Evolutionary conservation across 1,140 invertebrate genomes (phyloP), one percentile per base, ranked within the genome.

Genomic region (Zaprionus camerounensis): DNA sequence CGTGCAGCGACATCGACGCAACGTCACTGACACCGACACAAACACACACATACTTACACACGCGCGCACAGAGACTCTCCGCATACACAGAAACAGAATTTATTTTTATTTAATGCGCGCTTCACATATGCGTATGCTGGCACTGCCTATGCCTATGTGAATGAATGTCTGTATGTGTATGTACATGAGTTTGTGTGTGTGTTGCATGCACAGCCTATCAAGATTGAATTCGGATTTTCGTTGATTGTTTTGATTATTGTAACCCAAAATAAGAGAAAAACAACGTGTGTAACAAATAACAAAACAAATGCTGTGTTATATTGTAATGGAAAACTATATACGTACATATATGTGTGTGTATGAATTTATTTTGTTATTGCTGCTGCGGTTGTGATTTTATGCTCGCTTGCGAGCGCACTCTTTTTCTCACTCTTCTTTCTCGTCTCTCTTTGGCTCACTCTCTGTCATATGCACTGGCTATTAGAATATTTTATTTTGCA

Each of bases 301-400:
- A 64, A 64, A 63, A 58, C 28, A 13, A 20, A 49, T 49, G 57
- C 55, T 41, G 64, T 64, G 34, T 44, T 71, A 51, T 65, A 71
- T 41, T 71, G 11, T 49, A 51, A 53, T 68, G 59, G 20, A 76
- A 59, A 71, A 41, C 57, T 59, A 56, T 64, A 61, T 65, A 82
- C 63, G 64, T 79, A 66, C 73, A 76, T 56, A n/a, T 84, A 71
- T 84, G 61, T 72, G 62, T 83, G 77, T 73, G 59, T 78, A 64
- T 73, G 58, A 69, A 68, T 69, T 76, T 87, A 72, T 88, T 82
- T 88, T 90, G 85, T 87, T 87, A 78, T 87, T 87, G 84, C 84
- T 82, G 80, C 76, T 59, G 73, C 55, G 67, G 61, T 62, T 76
- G 74, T 72, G 84, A 87, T 87, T 86, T 67, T 91, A 85, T 91